A percentile compares a stretch with the other conserved stretches of the same genome.
Evolutionary conservation across 1,140 invertebrate genomes (phyloP).

Genomic region (Rhizoglyphus robini): DNA sequence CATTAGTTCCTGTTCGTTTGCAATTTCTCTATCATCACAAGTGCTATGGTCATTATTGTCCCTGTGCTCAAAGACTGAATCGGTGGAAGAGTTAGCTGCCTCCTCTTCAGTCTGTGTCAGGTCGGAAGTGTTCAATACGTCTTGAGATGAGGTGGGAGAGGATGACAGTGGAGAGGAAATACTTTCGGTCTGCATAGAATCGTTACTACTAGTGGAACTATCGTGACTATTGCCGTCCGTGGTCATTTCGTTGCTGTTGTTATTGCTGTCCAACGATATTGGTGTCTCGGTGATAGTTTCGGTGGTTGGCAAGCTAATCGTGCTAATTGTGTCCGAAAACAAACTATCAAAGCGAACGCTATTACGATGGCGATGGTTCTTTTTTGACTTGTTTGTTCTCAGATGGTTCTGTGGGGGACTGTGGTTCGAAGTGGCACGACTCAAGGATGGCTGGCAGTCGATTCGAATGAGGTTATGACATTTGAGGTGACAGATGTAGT

Average conservation of each 20-base stretch:
- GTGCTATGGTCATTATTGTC: neutral
- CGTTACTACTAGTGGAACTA: neutral
- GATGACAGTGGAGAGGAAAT: neutral
- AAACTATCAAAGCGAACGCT: conserved; percentile 3
- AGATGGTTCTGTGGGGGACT: conserved; percentile 16
- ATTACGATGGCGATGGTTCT: neutral
- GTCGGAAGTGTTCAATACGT: neutral
- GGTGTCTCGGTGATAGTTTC: neutral
- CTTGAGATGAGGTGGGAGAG: neutral
- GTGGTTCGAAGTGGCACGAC: conserved; percentile 12
- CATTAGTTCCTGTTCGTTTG: neutral
- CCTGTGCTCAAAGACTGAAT: neutral
- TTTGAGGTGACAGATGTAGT: conserved; percentile 40
- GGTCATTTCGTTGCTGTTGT: neutral
- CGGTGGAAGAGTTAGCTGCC: neutral
- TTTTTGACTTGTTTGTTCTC: neutral
- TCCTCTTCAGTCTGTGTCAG: no score
- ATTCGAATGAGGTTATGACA: conserved; percentile 39
- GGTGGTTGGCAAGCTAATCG: neutral
- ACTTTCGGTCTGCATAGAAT: neutral
- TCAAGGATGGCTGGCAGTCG: conserved; percentile 33
- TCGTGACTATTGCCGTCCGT: neutral
- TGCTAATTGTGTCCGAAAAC: neutral
- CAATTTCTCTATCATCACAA: neutral
- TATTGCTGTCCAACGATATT: neutral